Conservation (phyloP, 2,888 invertebrate species). For the Atherix ibis region DNA sequence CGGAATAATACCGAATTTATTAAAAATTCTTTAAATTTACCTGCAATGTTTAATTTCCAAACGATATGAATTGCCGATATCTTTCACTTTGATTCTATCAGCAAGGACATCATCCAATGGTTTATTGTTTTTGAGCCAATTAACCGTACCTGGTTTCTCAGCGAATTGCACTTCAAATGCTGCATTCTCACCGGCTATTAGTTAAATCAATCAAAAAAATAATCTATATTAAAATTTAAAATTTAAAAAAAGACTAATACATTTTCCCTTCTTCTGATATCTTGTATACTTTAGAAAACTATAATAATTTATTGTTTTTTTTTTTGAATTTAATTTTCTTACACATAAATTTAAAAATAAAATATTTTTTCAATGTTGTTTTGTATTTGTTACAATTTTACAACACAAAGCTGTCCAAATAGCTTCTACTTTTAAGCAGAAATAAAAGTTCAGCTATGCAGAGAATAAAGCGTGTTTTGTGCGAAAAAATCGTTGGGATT, state of each 20-base stretch:
- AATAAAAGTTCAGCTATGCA: no score
- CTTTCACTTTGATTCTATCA: constrained; percentile 51
- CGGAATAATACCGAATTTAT: no score
- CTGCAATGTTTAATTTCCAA: constrained; percentile 58
- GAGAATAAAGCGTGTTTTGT: no score
- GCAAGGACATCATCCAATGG: constrained; percentile 59
- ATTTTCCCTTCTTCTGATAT: no score
- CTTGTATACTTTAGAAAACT: no score
- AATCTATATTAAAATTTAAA: not conserved
- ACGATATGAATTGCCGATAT: constrained; percentile 44
- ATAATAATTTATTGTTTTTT: not conserved
- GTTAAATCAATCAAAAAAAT: not conserved
- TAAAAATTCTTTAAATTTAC: constrained; percentile 23
- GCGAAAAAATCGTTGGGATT: no score
- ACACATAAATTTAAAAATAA: no score
- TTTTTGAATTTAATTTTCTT: not conserved
- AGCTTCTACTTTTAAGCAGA: no score
- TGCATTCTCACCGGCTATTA: constrained; percentile 65
- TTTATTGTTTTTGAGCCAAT: constrained; percentile 80
- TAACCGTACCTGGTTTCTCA: constrained; percentile 46
- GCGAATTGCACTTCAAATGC: constrained; percentile 62
- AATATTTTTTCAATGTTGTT: no score
- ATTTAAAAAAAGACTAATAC: not conserved
- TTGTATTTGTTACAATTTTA: not conserved
- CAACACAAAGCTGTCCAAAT: not conserved